Conservation (phyloP, 2,113 vertebrate genomes). For the Nematolebias whitei region DNA sequence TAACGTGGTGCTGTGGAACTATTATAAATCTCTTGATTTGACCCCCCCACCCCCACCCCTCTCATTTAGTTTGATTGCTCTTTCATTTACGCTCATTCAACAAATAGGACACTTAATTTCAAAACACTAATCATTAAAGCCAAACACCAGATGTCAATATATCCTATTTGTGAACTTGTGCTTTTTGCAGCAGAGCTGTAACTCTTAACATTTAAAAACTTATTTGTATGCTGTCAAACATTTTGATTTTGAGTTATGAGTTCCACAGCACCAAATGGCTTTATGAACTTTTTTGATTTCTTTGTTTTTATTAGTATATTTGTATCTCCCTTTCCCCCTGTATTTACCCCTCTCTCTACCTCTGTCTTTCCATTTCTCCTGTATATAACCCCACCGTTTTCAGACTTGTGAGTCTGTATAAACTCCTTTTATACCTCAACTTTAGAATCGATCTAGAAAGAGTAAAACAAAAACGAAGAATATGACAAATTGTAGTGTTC, state of each 20-base stretch:
- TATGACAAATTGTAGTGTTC: conserved; percentile 87
- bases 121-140: background rate
- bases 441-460: conserved; percentile 88
- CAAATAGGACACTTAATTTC: background rate
- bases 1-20: conserved; percentile 66
- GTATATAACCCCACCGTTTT: conserved; percentile 85
- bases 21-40: conserved; percentile 14
- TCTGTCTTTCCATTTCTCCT: conserved; percentile 82
- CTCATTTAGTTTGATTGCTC: background rate
- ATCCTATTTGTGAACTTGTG: background rate
- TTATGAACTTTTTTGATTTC: conserved; percentile 55
- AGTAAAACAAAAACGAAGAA: conserved; percentile 80
- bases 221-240: background rate
- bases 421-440: conserved; percentile 89
- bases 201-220: background rate
- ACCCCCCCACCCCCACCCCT: background rate
- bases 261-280: conserved; percentile 72
- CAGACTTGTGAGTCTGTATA: conserved; percentile 83
- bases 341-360: conserved; percentile 83
- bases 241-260: conserved; percentile 34
- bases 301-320: conserved; percentile 76
- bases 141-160: background rate
- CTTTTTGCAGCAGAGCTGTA: background rate
- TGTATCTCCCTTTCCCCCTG: conserved; percentile 78
- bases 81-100: background rate